Evolutionary conservation across 2,888 invertebrate genomes (phyloP).

Genomic region (Xylota segnis): DNA sequence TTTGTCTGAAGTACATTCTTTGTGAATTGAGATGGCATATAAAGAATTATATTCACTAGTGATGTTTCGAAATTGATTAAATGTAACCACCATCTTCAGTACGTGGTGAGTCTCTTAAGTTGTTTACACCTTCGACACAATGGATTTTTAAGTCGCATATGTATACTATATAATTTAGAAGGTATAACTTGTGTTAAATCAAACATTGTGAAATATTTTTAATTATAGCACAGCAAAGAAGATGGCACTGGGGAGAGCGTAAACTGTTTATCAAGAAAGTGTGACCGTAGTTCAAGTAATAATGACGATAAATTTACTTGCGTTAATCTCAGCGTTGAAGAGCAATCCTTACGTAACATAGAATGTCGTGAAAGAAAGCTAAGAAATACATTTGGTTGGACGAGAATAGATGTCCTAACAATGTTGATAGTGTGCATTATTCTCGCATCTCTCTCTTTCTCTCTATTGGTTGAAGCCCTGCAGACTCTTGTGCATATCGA

Average conservation of each 20-base stretch:
- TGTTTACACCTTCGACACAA: no score
- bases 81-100: no score
- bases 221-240: slow-evolving; percentile 46
- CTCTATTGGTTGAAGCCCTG: slow-evolving; percentile 91
- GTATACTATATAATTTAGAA: no score
- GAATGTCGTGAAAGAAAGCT: slow-evolving; percentile 87
- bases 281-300: neutral
- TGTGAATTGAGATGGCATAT: no score
- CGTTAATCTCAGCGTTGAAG: slow-evolving; percentile 47
- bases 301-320: slow-evolving; percentile 47
- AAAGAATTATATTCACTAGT: no score
- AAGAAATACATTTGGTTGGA: slow-evolving; percentile 96
- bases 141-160: no score
- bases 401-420: slow-evolving; percentile 94
- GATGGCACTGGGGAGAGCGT: slow-evolving; percentile 10
- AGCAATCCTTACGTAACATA: slow-evolving; percentile 58
- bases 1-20: no score
- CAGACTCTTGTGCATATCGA: slow-evolving; percentile 92
- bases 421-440: slow-evolving; percentile 93
- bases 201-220: neutral
- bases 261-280: slow-evolving; percentile 4
- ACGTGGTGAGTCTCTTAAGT: no score
- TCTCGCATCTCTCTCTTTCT: slow-evolving; percentile 92
- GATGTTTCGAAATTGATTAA: no score
- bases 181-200: no score